A percentile compares a stretch with the other conserved stretches of the same genome.
phyloP scores from a whole-genome alignment of 2,113 vertebrate genomes.

The Porphyrio hochstetteri region DNA sequence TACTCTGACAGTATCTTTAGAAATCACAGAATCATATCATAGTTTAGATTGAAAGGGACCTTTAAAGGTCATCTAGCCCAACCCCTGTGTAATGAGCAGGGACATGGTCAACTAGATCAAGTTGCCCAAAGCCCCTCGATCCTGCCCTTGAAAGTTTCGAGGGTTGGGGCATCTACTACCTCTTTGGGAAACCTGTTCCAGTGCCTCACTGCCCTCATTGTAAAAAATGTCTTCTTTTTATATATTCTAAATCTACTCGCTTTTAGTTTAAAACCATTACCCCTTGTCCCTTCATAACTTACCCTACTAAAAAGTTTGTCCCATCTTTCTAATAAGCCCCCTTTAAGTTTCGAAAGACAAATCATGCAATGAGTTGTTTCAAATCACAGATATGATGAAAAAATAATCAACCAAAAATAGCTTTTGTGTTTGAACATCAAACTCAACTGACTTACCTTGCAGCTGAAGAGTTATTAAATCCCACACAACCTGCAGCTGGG shows the following conservation, averaged over 20 bases:
- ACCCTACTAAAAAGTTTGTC: not conserved
- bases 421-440: not conserved
- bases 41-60: not conserved
- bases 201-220: not conserved
- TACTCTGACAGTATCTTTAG: not conserved
- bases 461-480: not conserved
- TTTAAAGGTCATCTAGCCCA: too few species aligned
- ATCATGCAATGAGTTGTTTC: not conserved
- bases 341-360: not conserved
- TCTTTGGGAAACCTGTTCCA: not conserved
- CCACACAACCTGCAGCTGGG: not conserved
- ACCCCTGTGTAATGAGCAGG: too few species aligned
- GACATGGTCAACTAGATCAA: too few species aligned
- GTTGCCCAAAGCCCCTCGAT: too few species aligned
- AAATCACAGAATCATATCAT: not conserved
- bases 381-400: not conserved
- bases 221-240: not conserved
- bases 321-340: not conserved
- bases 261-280: not conserved
- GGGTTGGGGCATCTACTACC: not conserved
- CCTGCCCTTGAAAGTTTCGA: not conserved
- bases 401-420: not conserved
- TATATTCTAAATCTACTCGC: not conserved
- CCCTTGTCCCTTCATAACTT: not conserved
- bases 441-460: not conserved